phyloP scores from a whole-genome alignment of 2,888 invertebrate genomes.

The Mellilla xanthometata region DNA sequence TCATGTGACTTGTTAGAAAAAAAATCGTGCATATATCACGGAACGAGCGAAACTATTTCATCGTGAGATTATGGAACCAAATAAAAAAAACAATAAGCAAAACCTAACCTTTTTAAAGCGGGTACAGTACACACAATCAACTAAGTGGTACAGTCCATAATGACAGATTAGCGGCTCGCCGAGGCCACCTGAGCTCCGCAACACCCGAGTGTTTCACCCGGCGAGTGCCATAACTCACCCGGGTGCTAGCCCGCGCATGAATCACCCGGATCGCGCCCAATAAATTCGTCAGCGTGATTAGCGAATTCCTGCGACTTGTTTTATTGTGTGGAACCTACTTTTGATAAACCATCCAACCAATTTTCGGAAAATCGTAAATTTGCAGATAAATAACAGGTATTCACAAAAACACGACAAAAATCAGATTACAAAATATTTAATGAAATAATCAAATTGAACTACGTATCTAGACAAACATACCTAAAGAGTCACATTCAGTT shows the following conservation, averaged over 20 bases:
- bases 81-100: background rate
- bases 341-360: no score
- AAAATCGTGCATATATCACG: no score
- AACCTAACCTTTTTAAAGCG: conserved; percentile 3
- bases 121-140: conserved; percentile 15
- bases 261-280: conserved; percentile 66
- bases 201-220: no score
- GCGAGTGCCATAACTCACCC: conserved; percentile 66
- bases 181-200: conserved; percentile 62
- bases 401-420: no score
- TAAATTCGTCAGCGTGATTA: conserved; percentile 79
- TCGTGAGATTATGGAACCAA: no score
- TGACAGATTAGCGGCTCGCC: conserved; percentile 66
- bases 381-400: no score
- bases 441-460: conserved; percentile 38
- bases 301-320: conserved; percentile 29
- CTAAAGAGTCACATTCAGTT: conserved; percentile 46
- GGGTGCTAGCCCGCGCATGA: conserved; percentile 44
- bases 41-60: no score
- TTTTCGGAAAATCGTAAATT: no score
- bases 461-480: conserved; percentile 30
- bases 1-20: no score
- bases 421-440: conserved; percentile 25
- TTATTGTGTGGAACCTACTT: conserved; percentile 33
- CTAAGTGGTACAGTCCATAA: conserved; percentile 63